Base-by-base conservation (phyloP, 2,888 invertebrate species). In the Carcina quercana region DNA sequence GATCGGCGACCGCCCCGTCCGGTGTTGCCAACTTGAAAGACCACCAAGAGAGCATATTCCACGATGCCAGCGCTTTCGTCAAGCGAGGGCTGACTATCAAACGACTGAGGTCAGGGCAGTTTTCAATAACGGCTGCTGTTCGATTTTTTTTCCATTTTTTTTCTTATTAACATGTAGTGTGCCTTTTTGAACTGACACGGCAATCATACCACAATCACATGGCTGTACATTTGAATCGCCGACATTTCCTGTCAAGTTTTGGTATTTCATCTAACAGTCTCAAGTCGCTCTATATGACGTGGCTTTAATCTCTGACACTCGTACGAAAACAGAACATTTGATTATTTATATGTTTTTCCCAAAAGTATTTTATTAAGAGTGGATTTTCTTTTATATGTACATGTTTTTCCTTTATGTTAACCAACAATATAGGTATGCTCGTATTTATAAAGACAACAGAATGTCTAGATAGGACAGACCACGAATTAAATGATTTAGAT, bases 31-130 rank as follows among this genome's bases (percentile, higher is more conserved):
- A 67, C 58, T 48, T 73, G 62, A 70, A 67, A 66, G 64, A 67
- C 55, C 60, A 71, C 46, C 66, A 73, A 49, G 83, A 80, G 45
- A 70, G 74, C 49, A 59, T 83, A 49, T 76, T 85, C 66, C 75
- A 73, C 55, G 84, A 84, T 45, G 83, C 84, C 40, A 80, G 76
- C 54, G 80, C 73, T 40, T 80, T 80, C 64, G 70, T 84, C 62
- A 83, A 80, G 56, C 68, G 82, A 36, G 83, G 84, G 59, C 64
- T 85, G 63, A 82, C 84, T 49, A 84, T 84, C 40, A 85, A 85
- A 65, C 71, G 84, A 53, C 69, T 85, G 79, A 85, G 85, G 85
- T 85, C 80, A 82, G 84, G 70, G 67, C 72, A 65, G 66, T 70
- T 75, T 74, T 74, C n/a, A n/a, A 12, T 17, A 53, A 50, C 67